Conservation (phyloP, 2,797 vertebrate species). For the Brotula barbata region DNA sequence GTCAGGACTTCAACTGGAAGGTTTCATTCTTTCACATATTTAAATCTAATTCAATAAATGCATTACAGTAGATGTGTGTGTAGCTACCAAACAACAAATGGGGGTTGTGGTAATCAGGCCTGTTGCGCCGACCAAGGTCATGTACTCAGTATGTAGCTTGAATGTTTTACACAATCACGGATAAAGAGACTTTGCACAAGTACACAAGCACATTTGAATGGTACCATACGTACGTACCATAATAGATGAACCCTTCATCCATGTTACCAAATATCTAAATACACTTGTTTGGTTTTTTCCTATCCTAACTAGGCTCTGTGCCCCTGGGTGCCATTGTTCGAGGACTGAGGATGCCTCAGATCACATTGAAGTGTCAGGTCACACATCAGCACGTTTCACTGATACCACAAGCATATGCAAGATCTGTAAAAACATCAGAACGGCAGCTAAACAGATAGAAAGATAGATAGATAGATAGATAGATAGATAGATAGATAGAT, state of each 20-base stretch:
- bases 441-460: slow-evolving; percentile 18
- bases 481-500: slow-evolving; percentile 17
- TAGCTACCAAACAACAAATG: neutral
- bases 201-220: no score
- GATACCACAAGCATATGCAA: neutral
- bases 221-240: no score
- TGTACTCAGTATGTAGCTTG: no score
- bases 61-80: neutral
- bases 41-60: neutral
- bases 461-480: slow-evolving; percentile 5
- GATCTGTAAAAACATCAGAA: slow-evolving; percentile 11
- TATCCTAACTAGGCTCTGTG: neutral
- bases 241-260: no score
- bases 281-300: neutral
- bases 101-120: no score
- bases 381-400: slow-evolving; percentile 35
- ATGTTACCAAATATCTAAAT: no score
- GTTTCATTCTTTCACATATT: neutral
- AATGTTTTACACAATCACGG: no score
- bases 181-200: no score
- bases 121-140: neutral
- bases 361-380: slow-evolving; percentile 32
- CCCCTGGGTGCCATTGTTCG: slow-evolving; percentile 1
- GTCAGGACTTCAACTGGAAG: neutral
- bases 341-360: slow-evolving; percentile 32